Conservation (phyloP, 1,140 invertebrate species). For the Drosophila aff. region DNA sequence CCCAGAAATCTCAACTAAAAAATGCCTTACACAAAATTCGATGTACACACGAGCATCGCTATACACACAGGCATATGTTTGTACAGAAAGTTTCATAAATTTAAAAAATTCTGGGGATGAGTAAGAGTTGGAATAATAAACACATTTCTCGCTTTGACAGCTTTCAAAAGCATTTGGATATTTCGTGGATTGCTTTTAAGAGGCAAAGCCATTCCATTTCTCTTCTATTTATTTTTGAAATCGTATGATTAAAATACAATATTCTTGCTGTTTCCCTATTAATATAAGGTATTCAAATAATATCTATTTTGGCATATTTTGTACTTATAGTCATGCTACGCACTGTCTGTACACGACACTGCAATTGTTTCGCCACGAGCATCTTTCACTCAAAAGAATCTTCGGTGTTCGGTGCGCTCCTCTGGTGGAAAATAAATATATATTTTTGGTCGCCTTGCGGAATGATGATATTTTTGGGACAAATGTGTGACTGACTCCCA, state of each 20-base stretch:
- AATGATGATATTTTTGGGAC: conserved; percentile 51
- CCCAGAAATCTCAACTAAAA: conserved; percentile 43
- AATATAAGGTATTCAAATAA: background rate
- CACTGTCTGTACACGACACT: conserved; percentile 38
- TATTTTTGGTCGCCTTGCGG: conserved; percentile 40
- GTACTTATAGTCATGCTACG: conserved; percentile 2
- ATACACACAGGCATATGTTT: background rate
- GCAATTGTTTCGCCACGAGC: conserved; percentile 52
- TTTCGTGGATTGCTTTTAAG: conserved; percentile 8
- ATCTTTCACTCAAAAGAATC: conserved; percentile 53
- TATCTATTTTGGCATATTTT: background rate
- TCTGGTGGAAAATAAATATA: conserved; percentile 39
- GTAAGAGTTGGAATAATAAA: conserved; percentile 33
- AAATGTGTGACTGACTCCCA: conserved; percentile 40
- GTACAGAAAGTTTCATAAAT: conserved; percentile 48
- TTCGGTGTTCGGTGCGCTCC: conserved; percentile 27
- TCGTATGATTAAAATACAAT: background rate
- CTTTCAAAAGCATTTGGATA: conserved; percentile 19
- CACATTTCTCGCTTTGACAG: conserved; percentile 40
- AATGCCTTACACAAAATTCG: conserved; percentile 48
- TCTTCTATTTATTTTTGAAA: background rate
- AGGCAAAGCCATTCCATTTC: background rate
- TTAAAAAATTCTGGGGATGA: conserved; percentile 5
- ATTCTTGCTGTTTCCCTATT: background rate
- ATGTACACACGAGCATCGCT: conserved; percentile 31